phyloP scores from a whole-genome alignment of 2,113 vertebrate genomes.

The Maccullochella peelii region DNA sequence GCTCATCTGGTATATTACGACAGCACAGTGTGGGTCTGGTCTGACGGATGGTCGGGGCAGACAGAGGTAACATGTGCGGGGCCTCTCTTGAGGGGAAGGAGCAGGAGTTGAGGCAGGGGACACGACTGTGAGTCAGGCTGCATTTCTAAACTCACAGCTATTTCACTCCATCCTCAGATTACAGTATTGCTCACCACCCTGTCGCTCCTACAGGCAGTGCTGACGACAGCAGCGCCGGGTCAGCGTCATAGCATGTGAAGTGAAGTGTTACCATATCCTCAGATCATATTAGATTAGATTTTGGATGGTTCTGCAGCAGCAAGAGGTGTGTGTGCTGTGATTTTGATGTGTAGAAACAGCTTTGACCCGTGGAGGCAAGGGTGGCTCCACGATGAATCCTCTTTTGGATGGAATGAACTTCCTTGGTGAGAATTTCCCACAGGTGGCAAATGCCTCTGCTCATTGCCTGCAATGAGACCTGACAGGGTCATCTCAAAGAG shows the following conservation, averaged over 20 bases:
- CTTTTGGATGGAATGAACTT: constrained; percentile 1
- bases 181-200: neutral
- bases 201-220: neutral
- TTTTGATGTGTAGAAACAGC: neutral
- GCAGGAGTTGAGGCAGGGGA: neutral
- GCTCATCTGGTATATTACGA: constrained; percentile 9
- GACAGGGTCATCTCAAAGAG: constrained; percentile 44
- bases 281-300: neutral
- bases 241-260: constrained; percentile 17
- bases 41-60: constrained; percentile 8
- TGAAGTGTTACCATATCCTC: constrained; percentile 23
- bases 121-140: neutral
- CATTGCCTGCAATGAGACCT: constrained; percentile 3
- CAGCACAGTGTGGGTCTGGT: neutral
- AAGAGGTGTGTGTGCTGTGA: neutral
- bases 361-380: neutral
- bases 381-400: neutral
- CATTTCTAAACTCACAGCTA: neutral
- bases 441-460: neutral
- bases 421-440: neutral
- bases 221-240: neutral
- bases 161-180: constrained; percentile 9
- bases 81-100: neutral
- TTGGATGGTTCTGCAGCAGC: neutral
- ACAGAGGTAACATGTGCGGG: constrained; percentile 11